Conservation (phyloP, 2,113 vertebrate genomes). For the Scartelaos histophorus region DNA sequence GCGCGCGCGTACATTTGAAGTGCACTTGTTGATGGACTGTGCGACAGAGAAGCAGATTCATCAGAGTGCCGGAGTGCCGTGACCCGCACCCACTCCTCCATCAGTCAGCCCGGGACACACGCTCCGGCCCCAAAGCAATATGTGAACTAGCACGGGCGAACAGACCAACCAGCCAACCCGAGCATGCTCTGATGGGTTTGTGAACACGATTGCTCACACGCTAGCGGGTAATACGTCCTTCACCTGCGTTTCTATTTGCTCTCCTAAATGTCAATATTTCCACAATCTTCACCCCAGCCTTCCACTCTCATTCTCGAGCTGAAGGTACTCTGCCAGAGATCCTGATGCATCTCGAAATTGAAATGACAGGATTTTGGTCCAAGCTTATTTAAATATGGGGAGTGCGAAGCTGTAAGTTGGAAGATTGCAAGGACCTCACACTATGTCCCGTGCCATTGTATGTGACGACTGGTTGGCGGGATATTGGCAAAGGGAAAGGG, state of each 20-base stretch:
- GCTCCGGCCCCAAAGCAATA: constrained; percentile 44
- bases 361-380: constrained; percentile 49
- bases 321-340: constrained; percentile 32
- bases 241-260: constrained; percentile 67
- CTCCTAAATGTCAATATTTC: constrained; percentile 74
- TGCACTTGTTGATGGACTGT: constrained; percentile 39
- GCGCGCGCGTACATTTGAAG: constrained; percentile 26
- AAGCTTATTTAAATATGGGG: constrained; percentile 48
- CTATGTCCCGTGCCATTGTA: constrained; percentile 54
- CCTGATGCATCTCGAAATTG: constrained; percentile 58
- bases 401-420: constrained; percentile 16
- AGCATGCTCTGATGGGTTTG: constrained; percentile 51
- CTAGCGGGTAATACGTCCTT: constrained; percentile 45
- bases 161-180: constrained; percentile 36
- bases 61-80: constrained; percentile 44
- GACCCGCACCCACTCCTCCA: constrained; percentile 53
- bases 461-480: constrained; percentile 39
- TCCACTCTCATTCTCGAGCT: constrained; percentile 31
- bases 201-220: constrained; percentile 41
- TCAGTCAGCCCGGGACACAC: constrained; percentile 51
- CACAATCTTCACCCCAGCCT: constrained; percentile 63
- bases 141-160: constrained; percentile 47
- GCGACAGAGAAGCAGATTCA: constrained; percentile 43
- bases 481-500: constrained; percentile 36
- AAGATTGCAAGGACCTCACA: constrained; percentile 67